Base-by-base conservation (phyloP, 2,888 invertebrate genomes). In the Catocala nupta region DNA sequence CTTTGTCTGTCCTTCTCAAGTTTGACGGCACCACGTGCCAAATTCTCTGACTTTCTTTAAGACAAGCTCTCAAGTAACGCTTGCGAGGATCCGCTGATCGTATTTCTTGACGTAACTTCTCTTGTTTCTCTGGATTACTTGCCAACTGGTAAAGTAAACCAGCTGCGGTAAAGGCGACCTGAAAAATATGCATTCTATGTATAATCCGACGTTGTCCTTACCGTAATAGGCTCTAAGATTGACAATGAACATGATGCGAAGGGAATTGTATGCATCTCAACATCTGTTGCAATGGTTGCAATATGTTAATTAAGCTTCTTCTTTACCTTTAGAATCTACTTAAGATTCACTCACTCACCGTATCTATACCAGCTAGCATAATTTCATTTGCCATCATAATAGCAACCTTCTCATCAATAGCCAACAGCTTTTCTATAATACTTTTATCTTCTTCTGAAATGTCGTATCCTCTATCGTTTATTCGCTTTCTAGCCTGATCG, bases 351-450 rank as follows among this genome's bases (percentile, higher is more conserved):
- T 25, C n/a, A 73, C 75, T 91, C 88, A 97, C 96, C 59, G 97
- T 96, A 81, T 97, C 97, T 45, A 96, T 95, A 60, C 97, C 97
- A 50, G 96, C 96, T 52, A 95, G 88, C 36, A 97, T 78, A 95
- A 97, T 95, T 82, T 97, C 97, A 72, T 95, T 93, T 0, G 96
- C 96, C 95, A 96, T 96, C 72, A 96, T 94, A 36, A 95, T 80
- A 0, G 96, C 97, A 9, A 96, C 94, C 77, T 91, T 92, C 62
- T 95, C 94, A 78, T 96, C 95, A 13, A 95, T 92, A 7, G 92
- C 92, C n/a, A 96, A 83, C 33, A 97, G 81, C 75, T 95, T 95
- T 82, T 96, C 96, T 63, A 97, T 87, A 16, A 97, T 92, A 80
- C 96, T 96, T 65, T 93, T 90, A n/a, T 94, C 91, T 70, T 94